Evolutionary conservation across 2,888 invertebrate species (phyloP), one percentile per base, ranked within the genome.

Genomic region (Helobdella robusta): DNA sequence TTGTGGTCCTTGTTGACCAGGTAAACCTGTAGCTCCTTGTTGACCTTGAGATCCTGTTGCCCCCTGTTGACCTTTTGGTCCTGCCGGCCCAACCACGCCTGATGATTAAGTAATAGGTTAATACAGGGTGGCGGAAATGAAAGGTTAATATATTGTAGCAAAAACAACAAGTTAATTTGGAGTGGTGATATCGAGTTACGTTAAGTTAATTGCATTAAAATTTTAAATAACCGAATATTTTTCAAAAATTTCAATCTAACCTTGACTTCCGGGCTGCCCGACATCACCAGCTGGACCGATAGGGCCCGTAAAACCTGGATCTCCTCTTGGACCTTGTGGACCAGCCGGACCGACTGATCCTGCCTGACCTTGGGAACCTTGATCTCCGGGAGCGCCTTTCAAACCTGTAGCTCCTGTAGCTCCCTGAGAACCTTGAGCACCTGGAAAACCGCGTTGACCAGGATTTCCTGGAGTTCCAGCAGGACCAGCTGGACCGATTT

Each of bases 281-380:
- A n/a, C n/a, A n/a, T n/a, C n/a, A n/a, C n/a, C n/a, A n/a, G n/a
- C n/a, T n/a, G n/a, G n/a, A n/a, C n/a, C n/a, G n/a, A n/a, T n/a
- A n/a, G n/a, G n/a, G n/a, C 54, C 54, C 5, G 28, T 6, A 5
- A 54, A 23, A n/a, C 54, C 54, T 30, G 8, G 23, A 6, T 28
- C n/a, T 54, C 54, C 54, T 25, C 32, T 54, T 23, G 59, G 23
- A 58, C 71, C 65, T 62, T 68, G 20, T 50, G 11, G 61, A 59
- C 68, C 69, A 23, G 59, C 54, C 28, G 44, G 8, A 5, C 68
- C 69, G 4, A 35, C 23, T 20, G 23, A 32, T 34, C 68, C 68
- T 0, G 30, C 30, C 18, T 23, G 30, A 6, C 70, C 70, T n/a
- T 35, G 35, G 20, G 34, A 40, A 25, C 69, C 69, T 15, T 40